These are phyloP conservation scores for Synodontis membranacea DNA, from an alignment of 2,113 vertebrate species.

Conservation along the genomic window DNA sequence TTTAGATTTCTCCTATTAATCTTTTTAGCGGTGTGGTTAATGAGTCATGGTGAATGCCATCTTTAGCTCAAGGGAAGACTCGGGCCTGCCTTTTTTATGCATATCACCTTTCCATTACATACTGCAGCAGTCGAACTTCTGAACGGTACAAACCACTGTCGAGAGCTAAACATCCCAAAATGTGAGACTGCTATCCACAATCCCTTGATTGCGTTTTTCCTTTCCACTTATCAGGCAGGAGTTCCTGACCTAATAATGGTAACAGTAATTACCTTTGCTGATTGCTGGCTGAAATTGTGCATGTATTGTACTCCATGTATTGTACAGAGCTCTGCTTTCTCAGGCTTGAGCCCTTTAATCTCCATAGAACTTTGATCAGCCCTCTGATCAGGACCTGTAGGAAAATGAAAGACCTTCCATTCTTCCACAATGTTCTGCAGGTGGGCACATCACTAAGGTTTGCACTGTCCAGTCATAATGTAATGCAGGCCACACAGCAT, in stretches of 20 bases:
- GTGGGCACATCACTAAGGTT: conserved; percentile 58
- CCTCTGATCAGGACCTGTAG: conserved; percentile 58
- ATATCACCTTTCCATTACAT: conserved; percentile 18
- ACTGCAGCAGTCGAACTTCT: not conserved
- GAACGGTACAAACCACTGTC: conserved; percentile 16
- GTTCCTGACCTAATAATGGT: conserved; percentile 38
- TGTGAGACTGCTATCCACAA: conserved; percentile 8
- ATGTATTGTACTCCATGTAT: conserved; percentile 38
- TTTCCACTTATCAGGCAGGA: conserved; percentile 26
- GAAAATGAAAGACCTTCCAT: conserved; percentile 66
- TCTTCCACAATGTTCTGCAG: conserved; percentile 66
- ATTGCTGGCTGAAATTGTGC: conserved; percentile 51
- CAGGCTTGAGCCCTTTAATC: conserved; percentile 68
- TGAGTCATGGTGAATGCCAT: conserved; percentile 43
- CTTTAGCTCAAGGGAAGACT: conserved; percentile 35
- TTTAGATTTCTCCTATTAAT: conserved; percentile 39
- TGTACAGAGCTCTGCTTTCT: conserved; percentile 43
- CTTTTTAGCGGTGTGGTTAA: conserved; percentile 26
- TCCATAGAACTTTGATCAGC: conserved; percentile 73
- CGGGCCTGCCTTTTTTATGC: conserved; percentile 11
- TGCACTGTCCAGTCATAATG: conserved; percentile 35
- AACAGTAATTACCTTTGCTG: conserved; percentile 49
- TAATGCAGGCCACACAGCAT: not conserved
- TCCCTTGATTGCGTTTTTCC: conserved; percentile 30
- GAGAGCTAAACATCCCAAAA: conserved; percentile 13